Percentiles rank a stretch among this genome's conserved stretches.
Evolutionary conservation across 2,888 invertebrate species (phyloP).

Genomic region (Calephelis perditalis): DNA sequence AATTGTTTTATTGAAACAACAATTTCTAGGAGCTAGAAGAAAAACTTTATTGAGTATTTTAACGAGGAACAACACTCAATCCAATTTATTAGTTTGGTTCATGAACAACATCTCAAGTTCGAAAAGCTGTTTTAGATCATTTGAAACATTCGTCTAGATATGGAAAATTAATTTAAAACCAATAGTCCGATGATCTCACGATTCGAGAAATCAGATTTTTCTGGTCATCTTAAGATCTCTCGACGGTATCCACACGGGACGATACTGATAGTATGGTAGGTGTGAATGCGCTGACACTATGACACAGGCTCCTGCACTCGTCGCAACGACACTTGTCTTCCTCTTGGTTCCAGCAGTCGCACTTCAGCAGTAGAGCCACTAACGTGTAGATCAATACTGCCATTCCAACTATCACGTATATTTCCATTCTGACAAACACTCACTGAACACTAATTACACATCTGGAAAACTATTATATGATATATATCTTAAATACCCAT

Average conservation of each 20-base stretch:
- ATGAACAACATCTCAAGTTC: no score
- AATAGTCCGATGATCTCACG: no score
- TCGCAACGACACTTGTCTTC: slow-evolving; percentile 59
- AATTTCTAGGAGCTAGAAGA: no score
- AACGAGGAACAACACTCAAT: no score
- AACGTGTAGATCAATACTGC: slow-evolving; percentile 60
- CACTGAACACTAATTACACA: slow-evolving; percentile 1
- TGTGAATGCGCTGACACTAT: slow-evolving; percentile 34
- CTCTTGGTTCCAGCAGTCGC: slow-evolving; percentile 54
- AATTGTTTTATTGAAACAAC: no score
- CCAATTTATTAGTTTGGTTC: no score
- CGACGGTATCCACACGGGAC: slow-evolving; percentile 46
- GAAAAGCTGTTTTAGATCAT: no score
- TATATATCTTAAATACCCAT: no score
- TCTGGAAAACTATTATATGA: not conserved
- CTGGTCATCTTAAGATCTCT: slow-evolving; percentile 35
- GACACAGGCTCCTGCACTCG: slow-evolving; percentile 54
- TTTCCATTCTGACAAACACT: slow-evolving; percentile 47
- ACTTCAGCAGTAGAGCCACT: slow-evolving; percentile 48
- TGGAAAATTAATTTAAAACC: no score
- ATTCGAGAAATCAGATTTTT: no score
- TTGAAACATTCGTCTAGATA: no score
- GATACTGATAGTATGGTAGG: slow-evolving; percentile 47
- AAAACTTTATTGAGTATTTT: no score
- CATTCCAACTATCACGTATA: slow-evolving; percentile 61